phyloP scores from a whole-genome alignment of 2,113 vertebrate genomes.

The Serinus canaria region DNA sequence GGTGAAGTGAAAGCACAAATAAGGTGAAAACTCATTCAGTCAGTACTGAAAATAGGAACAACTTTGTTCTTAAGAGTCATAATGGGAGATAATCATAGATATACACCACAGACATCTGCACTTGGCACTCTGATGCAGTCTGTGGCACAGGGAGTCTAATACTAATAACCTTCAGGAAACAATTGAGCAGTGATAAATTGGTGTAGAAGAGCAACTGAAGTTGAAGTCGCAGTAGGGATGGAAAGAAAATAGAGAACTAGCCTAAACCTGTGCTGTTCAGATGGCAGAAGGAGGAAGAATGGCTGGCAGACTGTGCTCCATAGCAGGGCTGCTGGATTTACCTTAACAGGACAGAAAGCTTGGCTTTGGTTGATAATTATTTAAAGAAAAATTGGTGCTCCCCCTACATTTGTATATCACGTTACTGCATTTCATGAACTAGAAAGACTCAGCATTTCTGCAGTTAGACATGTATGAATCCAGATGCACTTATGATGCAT shows the following conservation, averaged over 20 bases:
- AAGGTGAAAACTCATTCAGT: slow-evolving; percentile 2
- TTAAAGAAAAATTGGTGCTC: background rate
- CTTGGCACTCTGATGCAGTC: background rate
- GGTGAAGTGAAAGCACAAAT: background rate
- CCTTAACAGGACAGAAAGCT: background rate
- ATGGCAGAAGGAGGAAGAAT: background rate
- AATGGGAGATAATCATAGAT: background rate
- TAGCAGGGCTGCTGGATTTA: background rate
- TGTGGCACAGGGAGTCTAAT: background rate
- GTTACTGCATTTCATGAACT: background rate
- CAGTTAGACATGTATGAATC: background rate
- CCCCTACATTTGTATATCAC: background rate
- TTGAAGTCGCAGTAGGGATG: background rate
- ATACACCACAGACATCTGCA: background rate
- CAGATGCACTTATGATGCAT: background rate
- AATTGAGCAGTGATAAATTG: background rate
- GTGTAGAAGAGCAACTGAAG: background rate
- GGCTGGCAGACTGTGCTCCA: background rate
- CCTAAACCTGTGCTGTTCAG: background rate
- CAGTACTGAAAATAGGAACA: background rate
- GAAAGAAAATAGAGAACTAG: background rate
- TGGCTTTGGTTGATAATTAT: background rate
- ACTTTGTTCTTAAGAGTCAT: background rate
- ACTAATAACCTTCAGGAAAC: background rate
- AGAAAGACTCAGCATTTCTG: background rate